Evolutionary conservation across 2,888 invertebrate species (phyloP), one percentile per base, ranked within the genome.

Genomic region (Lamellibrachia columna): DNA sequence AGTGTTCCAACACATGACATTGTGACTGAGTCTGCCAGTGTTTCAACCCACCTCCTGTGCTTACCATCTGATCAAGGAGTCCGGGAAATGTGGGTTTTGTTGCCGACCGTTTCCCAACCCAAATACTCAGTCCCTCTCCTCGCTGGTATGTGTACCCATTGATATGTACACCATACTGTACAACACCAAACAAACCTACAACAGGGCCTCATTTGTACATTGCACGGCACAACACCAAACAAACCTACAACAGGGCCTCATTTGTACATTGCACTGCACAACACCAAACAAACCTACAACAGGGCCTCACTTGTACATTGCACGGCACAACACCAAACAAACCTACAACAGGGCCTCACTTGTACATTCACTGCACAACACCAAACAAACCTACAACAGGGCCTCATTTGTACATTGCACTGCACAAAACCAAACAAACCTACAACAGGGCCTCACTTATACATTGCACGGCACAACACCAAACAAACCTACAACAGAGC

Each of bases 31-130:
- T 53, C 53, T n/a, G 55, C 15, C 22, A 53, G 53, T 91, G 22
- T 55, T 91, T 40, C 53, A 40, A 7, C 52, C 7, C 11, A 15
- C 53, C 40, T 28, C 28, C 1, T 91, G 53, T 7, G 52, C 94
- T 94, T 95, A 97, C 99, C 98, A 99, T 98, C 96, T 98, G 99
- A 96, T 99, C 99, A 98, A 98, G 98, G 97, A 98, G 98, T 92
- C 98, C 98, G 93, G 99, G 99, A 98, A 98, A 99, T 90, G 99
- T 99, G 97, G 98, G 98, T 97, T 99, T 99, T 92, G 98, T 98
- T 94, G 98, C 97, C 94, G 99, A 98, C 95, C 99, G 97, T 96
- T 98, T 98, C 96, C 99, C 99, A 95, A 99, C 97, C 99, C 99
- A 99, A 96, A 98, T 97, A 97, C 98, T 98, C 91, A 98, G 97